These are phyloP conservation scores for Aptenodytes forsteri DNA, from an alignment of 2,113 vertebrate species.

Conservation along the genomic window DNA sequence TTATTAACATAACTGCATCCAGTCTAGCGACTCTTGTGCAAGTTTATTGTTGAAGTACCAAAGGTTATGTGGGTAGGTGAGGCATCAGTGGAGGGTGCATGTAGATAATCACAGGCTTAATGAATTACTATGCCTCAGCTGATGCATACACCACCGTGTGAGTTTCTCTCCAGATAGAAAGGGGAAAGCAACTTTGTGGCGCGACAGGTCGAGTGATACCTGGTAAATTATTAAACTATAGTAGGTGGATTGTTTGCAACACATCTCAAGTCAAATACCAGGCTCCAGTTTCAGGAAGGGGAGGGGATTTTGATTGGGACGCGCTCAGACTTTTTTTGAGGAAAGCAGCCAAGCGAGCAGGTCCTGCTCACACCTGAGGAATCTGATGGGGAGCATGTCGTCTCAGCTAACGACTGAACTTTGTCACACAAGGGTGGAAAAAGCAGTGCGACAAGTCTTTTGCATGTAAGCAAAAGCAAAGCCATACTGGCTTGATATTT, in stretches of 20 bases:
- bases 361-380: background rate
- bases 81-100: background rate
- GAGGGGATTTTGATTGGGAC: background rate
- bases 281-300: background rate
- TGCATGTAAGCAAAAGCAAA: background rate
- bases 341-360: background rate
- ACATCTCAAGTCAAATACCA: background rate
- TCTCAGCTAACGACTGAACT: fast-evolving
- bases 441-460: background rate
- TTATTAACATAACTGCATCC: background rate
- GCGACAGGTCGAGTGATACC: background rate
- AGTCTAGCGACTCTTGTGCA: background rate
- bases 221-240: slow-evolving; percentile 4
- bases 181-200: background rate
- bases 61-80: background rate
- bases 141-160: background rate
- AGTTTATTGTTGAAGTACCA: background rate
- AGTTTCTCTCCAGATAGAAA: background rate
- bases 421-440: background rate
- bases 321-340: background rate
- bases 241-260: background rate
- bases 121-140: background rate
- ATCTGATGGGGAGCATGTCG: fast-evolving
- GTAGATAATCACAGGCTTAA: background rate
- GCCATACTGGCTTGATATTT: background rate